phyloP scores from a whole-genome alignment of 37 sponge, comb jelly and placozoan species.

The Agelas oroides region DNA sequence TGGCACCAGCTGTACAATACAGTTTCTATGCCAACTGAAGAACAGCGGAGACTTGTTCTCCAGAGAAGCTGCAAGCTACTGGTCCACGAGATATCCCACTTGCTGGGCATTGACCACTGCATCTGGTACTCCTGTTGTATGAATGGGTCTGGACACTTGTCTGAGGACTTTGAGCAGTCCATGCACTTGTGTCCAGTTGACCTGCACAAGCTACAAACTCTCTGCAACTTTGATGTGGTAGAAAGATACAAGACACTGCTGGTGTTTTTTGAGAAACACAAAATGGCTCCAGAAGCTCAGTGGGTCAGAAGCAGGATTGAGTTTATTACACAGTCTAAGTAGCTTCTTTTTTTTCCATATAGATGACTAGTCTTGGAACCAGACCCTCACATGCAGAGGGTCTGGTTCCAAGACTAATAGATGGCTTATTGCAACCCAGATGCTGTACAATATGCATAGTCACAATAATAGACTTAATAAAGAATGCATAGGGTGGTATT shows the following conservation, averaged over 20 bases:
- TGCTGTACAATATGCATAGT: no score
- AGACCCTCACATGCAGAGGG: no score
- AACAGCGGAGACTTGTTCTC: constrained; percentile 52
- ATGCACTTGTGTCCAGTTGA: constrained; percentile 95
- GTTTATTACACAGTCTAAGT: background rate
- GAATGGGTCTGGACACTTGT: constrained; percentile 97
- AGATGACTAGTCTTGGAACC: no score
- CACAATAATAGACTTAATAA: no score
- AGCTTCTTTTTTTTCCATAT: no score
- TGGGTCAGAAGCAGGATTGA: constrained; percentile 76
- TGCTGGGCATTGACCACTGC: constrained; percentile 95
- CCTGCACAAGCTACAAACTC: constrained; percentile 79
- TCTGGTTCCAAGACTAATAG: no score
- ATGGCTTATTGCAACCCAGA: no score
- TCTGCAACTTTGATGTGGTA: constrained; percentile 83
- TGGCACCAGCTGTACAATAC: constrained; percentile 72
- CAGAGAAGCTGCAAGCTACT: constrained; percentile 86
- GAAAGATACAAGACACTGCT: constrained; percentile 67
- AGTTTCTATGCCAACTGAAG: background rate
- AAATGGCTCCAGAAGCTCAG: constrained; percentile 57
- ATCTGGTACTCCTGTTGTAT: constrained; percentile 91
- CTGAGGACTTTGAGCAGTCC: constrained; percentile 92
- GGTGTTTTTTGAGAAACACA: constrained; percentile 59
- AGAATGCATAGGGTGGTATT: no score
- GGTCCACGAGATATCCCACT: constrained; percentile 93